A percentile compares a stretch with the other conserved stretches of the same genome.
These are phyloP conservation scores for Amphipoea oculea DNA, from an alignment of 2,888 invertebrate genomes.

Conservation along the genomic window DNA sequence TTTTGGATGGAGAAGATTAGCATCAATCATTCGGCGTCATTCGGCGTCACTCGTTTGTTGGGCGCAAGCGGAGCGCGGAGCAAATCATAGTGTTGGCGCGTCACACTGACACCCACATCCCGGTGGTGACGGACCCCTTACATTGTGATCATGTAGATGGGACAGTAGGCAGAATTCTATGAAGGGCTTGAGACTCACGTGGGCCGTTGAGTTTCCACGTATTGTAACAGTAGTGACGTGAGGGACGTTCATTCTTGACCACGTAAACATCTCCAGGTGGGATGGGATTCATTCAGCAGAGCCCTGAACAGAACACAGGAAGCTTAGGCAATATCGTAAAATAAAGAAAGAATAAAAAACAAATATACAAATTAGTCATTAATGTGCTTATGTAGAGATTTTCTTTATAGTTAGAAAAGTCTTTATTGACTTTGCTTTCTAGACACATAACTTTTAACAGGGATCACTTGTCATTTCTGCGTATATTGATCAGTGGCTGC, in stretches of 20 bases:
- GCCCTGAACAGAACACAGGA: not conserved
- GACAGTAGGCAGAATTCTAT: conserved; percentile 49
- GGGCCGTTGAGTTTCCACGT: not conserved
- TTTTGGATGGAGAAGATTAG: conserved; percentile 84
- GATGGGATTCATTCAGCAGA: not conserved
- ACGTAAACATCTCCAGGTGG: no score
- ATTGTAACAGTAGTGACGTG: not conserved
- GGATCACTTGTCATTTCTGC: conserved; percentile 58
- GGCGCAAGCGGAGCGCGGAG: conserved; percentile 86
- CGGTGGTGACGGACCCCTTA: conserved; percentile 55
- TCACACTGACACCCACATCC: conserved; percentile 87
- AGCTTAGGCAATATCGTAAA: not conserved
- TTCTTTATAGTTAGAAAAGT: not conserved
- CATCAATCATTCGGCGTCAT: conserved; percentile 75
- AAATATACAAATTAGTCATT: not conserved
- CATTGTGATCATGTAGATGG: conserved; percentile 19
- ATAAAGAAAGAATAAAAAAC: not conserved
- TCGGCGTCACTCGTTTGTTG: conserved; percentile 84
- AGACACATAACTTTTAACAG: not conserved
- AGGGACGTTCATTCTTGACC: not conserved
- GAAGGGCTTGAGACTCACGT: not conserved
- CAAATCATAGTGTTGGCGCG: conserved; percentile 88
- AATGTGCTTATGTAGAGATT: not conserved
- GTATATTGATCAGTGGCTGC: conserved; percentile 69
- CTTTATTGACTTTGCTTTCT: not conserved